Percentiles rank a stretch among this genome's conserved stretches.
phyloP scores from a whole-genome alignment of 1,140 invertebrate species.

The Chironomus striatipennis region DNA sequence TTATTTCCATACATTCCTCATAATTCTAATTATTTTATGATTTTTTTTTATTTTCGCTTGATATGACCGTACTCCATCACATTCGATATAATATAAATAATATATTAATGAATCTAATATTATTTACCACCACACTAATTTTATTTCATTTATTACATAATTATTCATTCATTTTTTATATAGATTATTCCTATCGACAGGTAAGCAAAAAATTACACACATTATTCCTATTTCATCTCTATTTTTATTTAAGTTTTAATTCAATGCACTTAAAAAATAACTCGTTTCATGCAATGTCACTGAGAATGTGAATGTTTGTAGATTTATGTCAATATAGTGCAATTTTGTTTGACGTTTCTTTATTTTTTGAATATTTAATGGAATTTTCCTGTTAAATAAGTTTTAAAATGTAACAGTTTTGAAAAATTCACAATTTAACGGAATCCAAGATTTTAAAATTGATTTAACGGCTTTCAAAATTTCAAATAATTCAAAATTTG shows the following conservation, averaged over 20 bases:
- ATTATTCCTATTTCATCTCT: slow-evolving; percentile 37
- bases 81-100: neutral
- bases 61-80: neutral
- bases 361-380: too few relatives aligned
- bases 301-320: too few relatives aligned
- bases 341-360: too few relatives aligned
- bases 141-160: slow-evolving; percentile 23
- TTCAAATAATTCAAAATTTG: too few relatives aligned
- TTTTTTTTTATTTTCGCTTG: neutral
- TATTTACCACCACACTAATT: neutral
- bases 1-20: slow-evolving; percentile 7
- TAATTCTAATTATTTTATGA: neutral
- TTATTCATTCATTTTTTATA: neutral
- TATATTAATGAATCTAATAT: neutral
- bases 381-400: too few relatives aligned
- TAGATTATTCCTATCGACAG: slow-evolving; percentile 3
- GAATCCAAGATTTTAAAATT: too few relatives aligned
- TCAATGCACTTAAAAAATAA: slow-evolving; percentile 18
- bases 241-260: slow-evolving; percentile 43
- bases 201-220: neutral
- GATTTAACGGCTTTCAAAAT: too few relatives aligned
- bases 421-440: too few relatives aligned
- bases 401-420: too few relatives aligned
- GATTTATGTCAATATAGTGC: too few relatives aligned
- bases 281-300: too few relatives aligned